Conservation (phyloP, 2,888 invertebrate species). For the Tipula vernalis region DNA sequence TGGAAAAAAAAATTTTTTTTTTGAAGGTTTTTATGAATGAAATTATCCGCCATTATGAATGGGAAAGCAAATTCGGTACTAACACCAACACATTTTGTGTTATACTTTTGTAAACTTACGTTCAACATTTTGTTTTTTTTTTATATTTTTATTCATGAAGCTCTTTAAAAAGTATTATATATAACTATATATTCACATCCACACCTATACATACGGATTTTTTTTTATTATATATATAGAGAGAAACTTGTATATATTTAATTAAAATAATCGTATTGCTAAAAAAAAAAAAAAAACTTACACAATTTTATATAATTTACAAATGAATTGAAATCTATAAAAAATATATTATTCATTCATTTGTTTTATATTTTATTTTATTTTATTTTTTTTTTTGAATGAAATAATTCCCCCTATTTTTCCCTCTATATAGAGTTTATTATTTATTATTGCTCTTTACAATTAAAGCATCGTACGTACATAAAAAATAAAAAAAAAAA, state of each 20-base stretch:
- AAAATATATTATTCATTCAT: not conserved
- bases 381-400: not conserved
- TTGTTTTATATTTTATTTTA: not conserved
- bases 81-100: not conserved
- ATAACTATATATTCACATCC: too few species aligned
- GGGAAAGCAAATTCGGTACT: slow-evolving; percentile 11
- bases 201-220: too few species aligned
- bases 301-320: not conserved
- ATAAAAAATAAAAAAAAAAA: not conserved
- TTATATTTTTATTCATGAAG: not conserved
- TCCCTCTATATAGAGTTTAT: not conserved
- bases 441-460: not conserved
- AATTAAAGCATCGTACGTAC: not conserved
- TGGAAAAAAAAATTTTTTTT: slow-evolving; percentile 14
- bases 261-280: not conserved
- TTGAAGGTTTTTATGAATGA: slow-evolving; percentile 21
- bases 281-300: not conserved
- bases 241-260: not conserved
- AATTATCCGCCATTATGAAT: slow-evolving; percentile 21
- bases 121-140: not conserved
- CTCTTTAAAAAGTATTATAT: not conserved
- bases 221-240: not conserved
- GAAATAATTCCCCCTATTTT: not conserved
- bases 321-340: not conserved
- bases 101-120: not conserved